These are phyloP conservation scores for Arizona elegans DNA, from an alignment of 2,113 vertebrate genomes.

Conservation along the genomic window DNA sequence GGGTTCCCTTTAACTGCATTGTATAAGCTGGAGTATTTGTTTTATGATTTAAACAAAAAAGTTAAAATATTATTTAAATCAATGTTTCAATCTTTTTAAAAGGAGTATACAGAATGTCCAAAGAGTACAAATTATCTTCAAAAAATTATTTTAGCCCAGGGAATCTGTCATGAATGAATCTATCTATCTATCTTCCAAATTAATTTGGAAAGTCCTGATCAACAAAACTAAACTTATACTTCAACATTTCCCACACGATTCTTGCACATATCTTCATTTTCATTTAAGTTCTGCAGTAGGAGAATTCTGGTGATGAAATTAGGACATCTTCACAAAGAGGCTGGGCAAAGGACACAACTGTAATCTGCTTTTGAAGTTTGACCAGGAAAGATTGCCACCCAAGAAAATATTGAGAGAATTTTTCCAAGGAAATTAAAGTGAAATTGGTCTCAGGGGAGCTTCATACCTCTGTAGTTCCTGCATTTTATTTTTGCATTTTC, in stretches of 20 bases:
- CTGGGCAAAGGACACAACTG: too few species aligned
- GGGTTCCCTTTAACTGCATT: not conserved
- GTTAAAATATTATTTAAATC: not conserved
- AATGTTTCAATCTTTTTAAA: not conserved
- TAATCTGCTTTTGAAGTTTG: not conserved
- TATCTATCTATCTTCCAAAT: not conserved
- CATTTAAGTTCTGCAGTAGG: not conserved
- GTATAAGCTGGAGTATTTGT: not conserved
- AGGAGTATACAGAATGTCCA: not conserved
- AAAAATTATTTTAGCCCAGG: not conserved
- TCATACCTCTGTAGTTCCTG: not conserved
- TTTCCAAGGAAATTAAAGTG: not conserved
- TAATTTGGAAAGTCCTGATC: not conserved
- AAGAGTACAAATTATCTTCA: not conserved
- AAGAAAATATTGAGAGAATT: not conserved
- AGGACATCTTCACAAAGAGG: not conserved
- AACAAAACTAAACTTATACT: not conserved
- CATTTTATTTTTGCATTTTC: slow-evolving; percentile 18
- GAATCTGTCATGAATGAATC: not conserved
- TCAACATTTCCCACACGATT: not conserved
- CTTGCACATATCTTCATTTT: not conserved
- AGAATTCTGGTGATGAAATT: not conserved
- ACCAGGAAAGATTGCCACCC: not conserved
- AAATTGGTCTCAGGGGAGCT: not conserved
- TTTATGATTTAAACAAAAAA: not conserved